Evolutionary conservation across 2,113 vertebrate species (phyloP), one percentile per base, ranked within the genome.

Genomic region (Coreoperca whiteheadi): DNA sequence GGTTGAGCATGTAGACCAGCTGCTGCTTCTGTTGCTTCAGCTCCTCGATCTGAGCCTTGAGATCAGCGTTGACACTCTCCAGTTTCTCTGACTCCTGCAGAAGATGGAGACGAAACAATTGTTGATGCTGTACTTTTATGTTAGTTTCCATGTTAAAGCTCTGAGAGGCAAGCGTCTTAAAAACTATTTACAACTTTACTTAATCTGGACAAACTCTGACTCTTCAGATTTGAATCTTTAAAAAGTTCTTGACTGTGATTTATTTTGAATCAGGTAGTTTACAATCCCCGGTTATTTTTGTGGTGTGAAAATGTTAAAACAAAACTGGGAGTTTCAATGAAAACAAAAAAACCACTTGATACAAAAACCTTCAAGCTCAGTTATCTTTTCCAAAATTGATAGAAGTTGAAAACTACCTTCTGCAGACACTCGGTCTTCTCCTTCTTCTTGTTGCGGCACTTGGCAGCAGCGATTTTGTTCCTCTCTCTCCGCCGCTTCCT

Each of bases 1-100:
- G 96, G 83, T 99, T 99, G 15, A 99, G 96, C 98, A 99, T 99
- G 95, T 99, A 99, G 89, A 99, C 98, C 92, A 99, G 93, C 93
- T 98, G 98, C 93, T 99, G 98, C 92, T 99, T 99, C 95, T 99
- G 98, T 0, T 96, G 97, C 95, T 98, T 98, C 85, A 99, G 95
- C 90, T 97, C 97, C 94, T 99, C 97, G 0, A 99, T 99, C 88
- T 99, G 98, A 57, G 98, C 97, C 93, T 99, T 99, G 92, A 99
- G 88, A n/a, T 99, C 98, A 0, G 97, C 94, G 30, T 99, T 99
- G 82, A 99, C 96, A 0, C 93, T 95, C 94, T 99, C 98, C 94
- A 99, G 94, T 88, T 99, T 99, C 95, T 99, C 98, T 0, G 98
- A 99, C 83, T 99, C 98, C 98, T 99, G 74, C 16, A 14, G 79